phyloP scores from a whole-genome alignment of 2,113 vertebrate genomes.

The Chaetura pelagica region DNA sequence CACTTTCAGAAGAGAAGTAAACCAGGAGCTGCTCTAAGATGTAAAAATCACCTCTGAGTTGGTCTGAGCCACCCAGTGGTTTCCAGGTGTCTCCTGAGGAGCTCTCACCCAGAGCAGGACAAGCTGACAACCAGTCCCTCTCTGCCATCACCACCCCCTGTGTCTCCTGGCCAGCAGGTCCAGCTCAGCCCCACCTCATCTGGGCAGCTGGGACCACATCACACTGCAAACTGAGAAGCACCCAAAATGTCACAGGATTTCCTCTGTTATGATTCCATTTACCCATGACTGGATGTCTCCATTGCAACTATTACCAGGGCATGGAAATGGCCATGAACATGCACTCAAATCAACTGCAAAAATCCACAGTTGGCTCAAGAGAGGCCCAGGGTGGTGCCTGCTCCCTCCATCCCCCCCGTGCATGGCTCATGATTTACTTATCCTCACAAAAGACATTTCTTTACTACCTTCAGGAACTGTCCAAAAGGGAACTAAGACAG shows the following conservation, averaged over 20 bases:
- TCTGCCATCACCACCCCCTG: not conserved
- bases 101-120: not conserved
- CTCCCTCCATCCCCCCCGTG: not conserved
- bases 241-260: not conserved
- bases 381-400: not conserved
- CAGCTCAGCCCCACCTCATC: not conserved
- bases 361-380: not conserved
- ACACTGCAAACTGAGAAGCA: not conserved
- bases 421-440: not conserved
- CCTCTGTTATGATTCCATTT: not conserved
- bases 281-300: not conserved
- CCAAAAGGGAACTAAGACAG: constrained; percentile 7
- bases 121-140: not conserved
- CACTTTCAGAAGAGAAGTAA: not conserved
- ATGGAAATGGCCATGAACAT: not conserved
- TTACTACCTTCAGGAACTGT: not conserved
- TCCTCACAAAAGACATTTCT: not conserved
- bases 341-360: not conserved
- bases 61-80: not conserved
- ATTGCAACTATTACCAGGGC: not conserved
- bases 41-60: not conserved
- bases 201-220: not conserved
- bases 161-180: not conserved
- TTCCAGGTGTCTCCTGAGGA: not conserved
- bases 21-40: not conserved